phyloP scores from a whole-genome alignment of 2,113 vertebrate species.

The Austrofundulus limnaeus region DNA sequence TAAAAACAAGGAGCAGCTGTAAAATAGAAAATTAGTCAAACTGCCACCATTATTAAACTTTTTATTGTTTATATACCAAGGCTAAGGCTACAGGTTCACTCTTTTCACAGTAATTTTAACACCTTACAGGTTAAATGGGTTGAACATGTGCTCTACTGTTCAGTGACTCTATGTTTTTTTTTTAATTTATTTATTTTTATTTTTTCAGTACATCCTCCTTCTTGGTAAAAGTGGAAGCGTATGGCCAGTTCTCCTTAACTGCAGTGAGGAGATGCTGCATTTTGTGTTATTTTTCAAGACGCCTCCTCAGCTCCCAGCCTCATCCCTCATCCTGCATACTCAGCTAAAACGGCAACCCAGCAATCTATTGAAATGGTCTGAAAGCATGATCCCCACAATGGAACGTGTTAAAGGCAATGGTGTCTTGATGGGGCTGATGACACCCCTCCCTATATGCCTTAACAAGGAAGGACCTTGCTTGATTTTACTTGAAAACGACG shows the following conservation, averaged over 20 bases:
- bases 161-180: slow-evolving; percentile 24
- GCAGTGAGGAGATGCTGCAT: slow-evolving; percentile 71
- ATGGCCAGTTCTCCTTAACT: slow-evolving; percentile 61
- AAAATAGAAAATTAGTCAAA: too few species aligned
- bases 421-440: slow-evolving; percentile 64
- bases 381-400: slow-evolving; percentile 73
- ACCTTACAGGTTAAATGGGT: slow-evolving; percentile 4
- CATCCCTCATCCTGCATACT: slow-evolving; percentile 76
- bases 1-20: too few species aligned
- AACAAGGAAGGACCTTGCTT: slow-evolving; percentile 27
- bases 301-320: slow-evolving; percentile 74
- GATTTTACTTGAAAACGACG: slow-evolving; percentile 40
- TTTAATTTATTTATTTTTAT: too few species aligned
- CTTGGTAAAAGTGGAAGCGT: slow-evolving; percentile 55
- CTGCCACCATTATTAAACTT: background rate
- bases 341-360: slow-evolving; percentile 71
- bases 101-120: slow-evolving; percentile 11
- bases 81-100: background rate
- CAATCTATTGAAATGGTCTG: slow-evolving; percentile 78
- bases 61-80: background rate
- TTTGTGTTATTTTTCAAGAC: slow-evolving; percentile 77
- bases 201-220: slow-evolving; percentile 37
- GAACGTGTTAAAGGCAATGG: slow-evolving; percentile 71
- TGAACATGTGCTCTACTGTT: slow-evolving; percentile 15
- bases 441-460: slow-evolving; percentile 52